Base-by-base conservation (phyloP, 2,888 invertebrate species). In the Drosophila percnosoma region DNA sequence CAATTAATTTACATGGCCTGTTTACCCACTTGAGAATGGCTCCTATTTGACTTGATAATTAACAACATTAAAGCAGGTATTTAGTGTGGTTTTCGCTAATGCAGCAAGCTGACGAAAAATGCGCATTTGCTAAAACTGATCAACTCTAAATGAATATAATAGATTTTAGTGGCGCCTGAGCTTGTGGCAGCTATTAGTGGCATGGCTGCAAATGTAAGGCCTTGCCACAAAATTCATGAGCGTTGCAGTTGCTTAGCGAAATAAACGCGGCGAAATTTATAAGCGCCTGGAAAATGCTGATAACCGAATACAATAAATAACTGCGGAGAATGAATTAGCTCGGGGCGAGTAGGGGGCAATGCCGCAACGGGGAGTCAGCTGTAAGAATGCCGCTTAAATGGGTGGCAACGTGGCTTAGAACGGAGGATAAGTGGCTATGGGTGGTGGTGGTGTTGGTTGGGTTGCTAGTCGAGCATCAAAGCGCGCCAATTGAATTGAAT, bases 301-400 rank as follows among this genome's bases (percentile, higher is more conserved):
- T 89, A 85, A 85, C 77, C 80, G 89, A 79, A 82, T 73, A 84
- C 85, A 87, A 85, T 85, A 85, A 85, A 85, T 89, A 81, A 79
- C 66, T 15, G 55, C 21, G 11, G 10, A 29, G 31, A 34, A 29
- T 11, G 42, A 18, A 21, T 40, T 10, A 10, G 11, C 31, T 10
- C 8, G n/a, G 31, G 33, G 52, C n/a, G 33, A 36, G n/a, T n/a
- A 4, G 2, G 27, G 13, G 36, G 57, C 51, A 45, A n/a, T 61
- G 57, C 13, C 53, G 60, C 73, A 75, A 86, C 83, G 49, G 72
- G 49, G 18, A 55, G 58, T 42, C 48, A 27, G 29, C 11, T 27
- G 53, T 40, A 51, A 60, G 68, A 65, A 64, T 68, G 76, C 53
- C 29, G 76, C 58, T 57, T 57, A 65, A 65, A 69, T 73, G 68